Percentiles rank a stretch among this genome's conserved stretches.
These are phyloP conservation scores for Sclerurus mexicanus DNA, from an alignment of 2,113 vertebrate species.

Conservation along the genomic window DNA sequence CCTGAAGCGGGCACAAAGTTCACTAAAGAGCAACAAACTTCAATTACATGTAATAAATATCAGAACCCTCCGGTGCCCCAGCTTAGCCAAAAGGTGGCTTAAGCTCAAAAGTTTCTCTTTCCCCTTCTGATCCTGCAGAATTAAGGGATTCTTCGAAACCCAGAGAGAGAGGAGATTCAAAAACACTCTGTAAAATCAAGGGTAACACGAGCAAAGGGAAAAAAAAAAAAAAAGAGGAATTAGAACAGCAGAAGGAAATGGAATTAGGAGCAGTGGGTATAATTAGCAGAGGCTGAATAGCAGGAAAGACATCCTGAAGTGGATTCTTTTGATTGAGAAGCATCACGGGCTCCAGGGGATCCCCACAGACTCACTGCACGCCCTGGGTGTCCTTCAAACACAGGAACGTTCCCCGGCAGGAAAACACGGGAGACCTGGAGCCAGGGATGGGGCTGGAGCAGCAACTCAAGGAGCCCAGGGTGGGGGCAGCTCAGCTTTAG, in stretches of 20 bases:
- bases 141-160: not conserved
- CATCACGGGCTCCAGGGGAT: not conserved
- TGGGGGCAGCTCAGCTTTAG: not conserved
- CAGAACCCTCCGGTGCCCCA: accelerated
- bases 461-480: not conserved
- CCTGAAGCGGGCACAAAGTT: accelerated
- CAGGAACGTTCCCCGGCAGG: not conserved
- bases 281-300: not conserved
- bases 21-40: not conserved
- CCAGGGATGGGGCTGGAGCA: not conserved
- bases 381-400: not conserved
- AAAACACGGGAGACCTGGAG: not conserved
- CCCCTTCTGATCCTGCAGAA: not conserved
- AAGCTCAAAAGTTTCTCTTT: not conserved
- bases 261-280: not conserved
- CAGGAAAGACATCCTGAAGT: conserved; percentile 16
- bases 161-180: not conserved
- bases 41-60: accelerated
- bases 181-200: not conserved
- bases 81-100: not conserved
- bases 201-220: accelerated
- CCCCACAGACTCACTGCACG: not conserved
- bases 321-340: not conserved
- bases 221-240: not conserved
- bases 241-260: not conserved